These are phyloP conservation scores for Ciconia stormi DNA, from an alignment of 2,113 vertebrate species.

Conservation along the genomic window DNA sequence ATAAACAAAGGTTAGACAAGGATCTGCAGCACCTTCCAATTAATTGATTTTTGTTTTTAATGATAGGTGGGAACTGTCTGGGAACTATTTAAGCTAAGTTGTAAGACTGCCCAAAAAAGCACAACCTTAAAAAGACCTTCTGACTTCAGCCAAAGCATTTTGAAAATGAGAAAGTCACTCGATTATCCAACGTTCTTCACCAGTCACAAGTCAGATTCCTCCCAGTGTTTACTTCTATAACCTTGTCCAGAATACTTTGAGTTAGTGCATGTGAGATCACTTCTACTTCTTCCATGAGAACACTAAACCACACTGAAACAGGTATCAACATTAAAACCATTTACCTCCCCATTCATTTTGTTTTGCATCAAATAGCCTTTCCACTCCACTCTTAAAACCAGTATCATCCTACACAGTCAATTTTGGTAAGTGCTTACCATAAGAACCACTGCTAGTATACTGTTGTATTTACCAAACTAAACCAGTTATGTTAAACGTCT, in stretches of 20 bases:
- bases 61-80: not conserved
- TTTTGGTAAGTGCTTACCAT: not conserved
- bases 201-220: not conserved
- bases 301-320: accelerated
- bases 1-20: conserved; percentile 13
- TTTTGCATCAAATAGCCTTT: not conserved
- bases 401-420: not conserved
- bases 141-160: not conserved
- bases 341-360: not conserved
- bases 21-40: not conserved
- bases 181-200: not conserved
- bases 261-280: not conserved
- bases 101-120: not conserved
- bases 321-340: not conserved
- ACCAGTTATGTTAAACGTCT: not conserved
- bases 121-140: not conserved
- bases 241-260: not conserved
- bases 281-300: not conserved
- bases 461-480: not conserved
- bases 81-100: not conserved
- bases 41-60: not conserved
- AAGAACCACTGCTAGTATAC: not conserved
- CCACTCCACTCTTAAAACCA: not conserved
- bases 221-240: not conserved
- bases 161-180: not conserved